Evolutionary conservation across 92 coral and sea anemone species (phyloP), one percentile per base, ranked within the genome.

Genomic region (Siderastrea siderea): DNA sequence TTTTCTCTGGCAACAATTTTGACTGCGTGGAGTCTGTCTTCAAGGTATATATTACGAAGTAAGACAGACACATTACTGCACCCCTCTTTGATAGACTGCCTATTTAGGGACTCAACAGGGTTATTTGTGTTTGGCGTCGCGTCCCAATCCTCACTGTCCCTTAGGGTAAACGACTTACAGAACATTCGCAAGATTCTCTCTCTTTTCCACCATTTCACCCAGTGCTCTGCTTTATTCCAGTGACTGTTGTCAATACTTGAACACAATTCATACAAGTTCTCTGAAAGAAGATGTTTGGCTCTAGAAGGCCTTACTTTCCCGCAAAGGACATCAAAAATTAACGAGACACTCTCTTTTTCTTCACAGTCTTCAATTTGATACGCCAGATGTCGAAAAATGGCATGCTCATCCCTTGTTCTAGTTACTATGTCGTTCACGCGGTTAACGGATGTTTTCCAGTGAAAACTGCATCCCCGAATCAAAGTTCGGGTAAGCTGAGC

Each of bases 181-280:
- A 80, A 59, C 94, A 82, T 87, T 52, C 58, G 43, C 2, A 87
- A 71, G 7, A 47, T 86, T 68, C 86, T 38, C 5, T 87, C 92
- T 59, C 88, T 82, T 60, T 57, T 58, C 89, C 94, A 91, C 89
- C 92, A 91, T 38, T 51, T 88, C 50, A 70, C 91, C 92, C 94
- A 87, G 86, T 87, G 89, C 47, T 50, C 78, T 12, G 80, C 51
- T 74, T 68, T 46, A 15, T 15, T 6, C 92, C 92, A 82, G 75
- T 75, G 88, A 45, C 57, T 38, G 14, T 38, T 88, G 77, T 52
- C 46, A 26, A 26, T 10, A 73, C 47, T 8, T 60, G 53, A 62
- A n/a, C 11, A 3, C 50, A 26, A 26, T 26, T 26, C 38, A 26
- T 0, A 26, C 15, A 12, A 9, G 3, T 59, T 68, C 74, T 47